Conservation (phyloP, 1,140 invertebrate genomes). For the Heliothis virescens region DNA sequence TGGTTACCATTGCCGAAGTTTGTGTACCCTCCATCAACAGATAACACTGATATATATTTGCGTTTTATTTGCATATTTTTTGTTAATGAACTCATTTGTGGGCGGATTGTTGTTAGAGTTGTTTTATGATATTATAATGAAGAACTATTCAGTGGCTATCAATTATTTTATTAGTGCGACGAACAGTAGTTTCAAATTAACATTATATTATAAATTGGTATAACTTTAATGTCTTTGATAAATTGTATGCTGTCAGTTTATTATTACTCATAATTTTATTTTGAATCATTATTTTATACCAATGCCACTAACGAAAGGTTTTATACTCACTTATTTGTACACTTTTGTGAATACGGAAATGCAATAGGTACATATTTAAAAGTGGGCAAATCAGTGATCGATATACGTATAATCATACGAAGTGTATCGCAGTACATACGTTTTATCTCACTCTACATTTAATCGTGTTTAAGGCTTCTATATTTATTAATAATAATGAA, state of each 20-base stretch:
- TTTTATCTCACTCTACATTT: too few relatives aligned
- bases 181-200: conserved; percentile 34
- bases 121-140: conserved; percentile 25
- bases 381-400: not conserved
- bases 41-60: conserved; percentile 60
- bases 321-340: not conserved
- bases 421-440: too few relatives aligned
- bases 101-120: conserved; percentile 8
- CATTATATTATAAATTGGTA: not conserved
- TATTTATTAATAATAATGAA: too few relatives aligned
- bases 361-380: not conserved
- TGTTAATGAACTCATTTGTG: conserved; percentile 49
- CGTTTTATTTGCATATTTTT: conserved; percentile 64
- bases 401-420: too few relatives aligned
- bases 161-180: conserved; percentile 39
- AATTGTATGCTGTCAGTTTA: not conserved
- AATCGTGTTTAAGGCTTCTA: too few relatives aligned
- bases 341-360: not conserved
- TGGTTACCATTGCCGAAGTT: conserved; percentile 55
- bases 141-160: conserved; percentile 36
- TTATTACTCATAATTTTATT: not conserved
- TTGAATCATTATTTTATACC: conserved; percentile 10
- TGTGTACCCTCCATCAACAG: conserved; percentile 59
- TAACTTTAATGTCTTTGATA: conserved; percentile 12
- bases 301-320: conserved; percentile 19